phyloP scores from a whole-genome alignment of 2,797 vertebrate genomes.

The Nyctalus aviator region DNA sequence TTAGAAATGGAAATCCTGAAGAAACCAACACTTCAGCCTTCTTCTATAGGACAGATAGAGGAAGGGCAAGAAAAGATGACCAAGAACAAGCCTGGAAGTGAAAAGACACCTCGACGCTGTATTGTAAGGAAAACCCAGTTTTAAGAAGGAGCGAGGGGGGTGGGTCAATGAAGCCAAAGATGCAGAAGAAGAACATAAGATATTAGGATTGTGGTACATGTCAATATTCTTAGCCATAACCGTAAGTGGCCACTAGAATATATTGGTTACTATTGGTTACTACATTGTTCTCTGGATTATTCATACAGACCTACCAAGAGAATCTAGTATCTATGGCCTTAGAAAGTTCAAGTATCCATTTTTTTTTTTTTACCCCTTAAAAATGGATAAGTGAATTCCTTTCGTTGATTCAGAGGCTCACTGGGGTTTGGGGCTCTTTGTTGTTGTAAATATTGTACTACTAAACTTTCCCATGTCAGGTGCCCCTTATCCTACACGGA shows the following conservation, averaged over 20 bases:
- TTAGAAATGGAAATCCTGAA: constrained; percentile 46
- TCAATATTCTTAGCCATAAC: constrained; percentile 7
- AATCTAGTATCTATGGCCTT: constrained; percentile 32
- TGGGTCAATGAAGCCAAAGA: constrained; percentile 9
- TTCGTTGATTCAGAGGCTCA: neutral
- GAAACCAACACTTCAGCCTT: neutral
- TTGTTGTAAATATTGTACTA: constrained; percentile 27
- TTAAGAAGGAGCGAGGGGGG: neutral
- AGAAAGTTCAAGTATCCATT: constrained; percentile 20
- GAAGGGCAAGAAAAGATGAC: neutral
- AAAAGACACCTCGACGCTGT: neutral
- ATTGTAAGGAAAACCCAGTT: neutral
- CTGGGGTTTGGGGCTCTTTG: neutral
- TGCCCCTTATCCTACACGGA: neutral
- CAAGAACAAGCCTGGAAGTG: neutral
- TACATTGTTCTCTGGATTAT: neutral
- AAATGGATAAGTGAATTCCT: constrained; percentile 53
- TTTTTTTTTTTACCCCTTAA: neutral
- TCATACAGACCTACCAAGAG: neutral
- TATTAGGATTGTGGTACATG: neutral
- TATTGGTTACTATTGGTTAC: constrained; percentile 56
- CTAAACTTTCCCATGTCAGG: neutral
- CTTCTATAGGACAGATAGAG: neutral
- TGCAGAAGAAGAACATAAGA: neutral
- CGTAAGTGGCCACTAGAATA: neutral